Conservation (phyloP, 2,888 invertebrate species). For the Nowickia ferox region DNA sequence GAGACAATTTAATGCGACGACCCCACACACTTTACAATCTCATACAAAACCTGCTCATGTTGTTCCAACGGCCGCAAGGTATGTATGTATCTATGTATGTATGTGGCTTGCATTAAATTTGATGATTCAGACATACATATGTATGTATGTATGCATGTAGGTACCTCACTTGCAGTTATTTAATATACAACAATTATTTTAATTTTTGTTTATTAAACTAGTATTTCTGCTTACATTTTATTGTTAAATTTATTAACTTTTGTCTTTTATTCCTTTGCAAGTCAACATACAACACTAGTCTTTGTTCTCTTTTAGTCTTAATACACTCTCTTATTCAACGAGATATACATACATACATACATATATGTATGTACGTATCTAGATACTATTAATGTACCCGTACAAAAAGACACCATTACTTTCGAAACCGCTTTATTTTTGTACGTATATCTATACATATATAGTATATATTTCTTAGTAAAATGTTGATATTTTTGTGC, state of each 20-base stretch:
- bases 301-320: constrained; percentile 32
- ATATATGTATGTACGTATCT: no score
- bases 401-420: constrained; percentile 24
- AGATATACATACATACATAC: not conserved
- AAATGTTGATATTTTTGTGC: constrained; percentile 5
- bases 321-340: constrained; percentile 5
- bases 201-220: constrained; percentile 27
- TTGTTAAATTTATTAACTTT: constrained; percentile 45
- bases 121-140: constrained; percentile 46
- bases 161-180: constrained; percentile 2
- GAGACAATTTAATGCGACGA: no score
- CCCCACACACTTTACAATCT: no score
- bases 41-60: no score
- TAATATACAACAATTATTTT: not conserved
- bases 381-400: no score
- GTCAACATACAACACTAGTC: not conserved
- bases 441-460: no score
- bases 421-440: constrained; percentile 7
- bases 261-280: constrained; percentile 8
- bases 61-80: no score
- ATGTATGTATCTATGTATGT: no score
- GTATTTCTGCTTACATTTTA: constrained; percentile 34
- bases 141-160: no score
- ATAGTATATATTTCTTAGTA: constrained; percentile 7
- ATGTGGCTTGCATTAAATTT: no score